Conservation (phyloP, 2,888 invertebrate species). For the Lepas anatifera region DNA sequence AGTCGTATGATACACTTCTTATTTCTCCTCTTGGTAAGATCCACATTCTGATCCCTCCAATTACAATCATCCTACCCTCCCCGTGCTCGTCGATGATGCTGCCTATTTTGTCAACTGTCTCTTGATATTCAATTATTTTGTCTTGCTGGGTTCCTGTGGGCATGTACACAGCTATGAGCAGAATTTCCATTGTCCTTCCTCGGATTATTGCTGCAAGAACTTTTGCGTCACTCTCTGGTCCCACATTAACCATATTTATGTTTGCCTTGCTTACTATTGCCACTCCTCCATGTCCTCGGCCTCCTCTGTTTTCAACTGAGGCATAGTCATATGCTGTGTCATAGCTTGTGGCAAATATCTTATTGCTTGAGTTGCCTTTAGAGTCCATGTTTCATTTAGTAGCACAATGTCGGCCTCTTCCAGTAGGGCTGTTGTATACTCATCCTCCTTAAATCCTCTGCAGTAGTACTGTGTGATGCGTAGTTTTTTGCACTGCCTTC, state of each 20-base stretch:
- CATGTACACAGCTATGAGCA: background rate
- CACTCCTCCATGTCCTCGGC: background rate
- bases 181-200: background rate
- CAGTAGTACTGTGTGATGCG: background rate
- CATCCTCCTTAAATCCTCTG: background rate
- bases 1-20: too few relatives aligned
- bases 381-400: background rate
- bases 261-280: background rate
- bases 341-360: background rate
- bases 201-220: background rate
- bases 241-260: background rate
- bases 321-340: background rate
- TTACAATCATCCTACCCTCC: background rate
- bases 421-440: background rate
- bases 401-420: background rate
- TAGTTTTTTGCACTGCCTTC: background rate
- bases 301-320: background rate
- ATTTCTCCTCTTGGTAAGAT: too few relatives aligned
- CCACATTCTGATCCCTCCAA: too few relatives aligned
- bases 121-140: background rate
- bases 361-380: background rate
- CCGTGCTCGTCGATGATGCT: background rate
- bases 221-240: background rate
- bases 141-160: background rate
- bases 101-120: background rate